Percentiles rank a stretch among this genome's conserved stretches.
phyloP scores from a whole-genome alignment of 1,140 invertebrate species.

The Thrips palmi region DNA sequence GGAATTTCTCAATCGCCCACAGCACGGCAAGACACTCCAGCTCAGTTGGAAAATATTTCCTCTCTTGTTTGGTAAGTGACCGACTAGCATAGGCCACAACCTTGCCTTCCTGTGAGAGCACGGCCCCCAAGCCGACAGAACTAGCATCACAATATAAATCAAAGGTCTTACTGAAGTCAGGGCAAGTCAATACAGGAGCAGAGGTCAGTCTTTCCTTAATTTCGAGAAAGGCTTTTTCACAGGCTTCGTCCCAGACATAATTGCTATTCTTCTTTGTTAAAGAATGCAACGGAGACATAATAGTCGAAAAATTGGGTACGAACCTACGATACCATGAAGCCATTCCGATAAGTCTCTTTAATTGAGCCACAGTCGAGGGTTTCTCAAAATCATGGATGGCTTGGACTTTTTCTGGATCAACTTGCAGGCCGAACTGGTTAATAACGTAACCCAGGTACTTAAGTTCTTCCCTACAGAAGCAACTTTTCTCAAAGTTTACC shows the following conservation, averaged over 20 bases:
- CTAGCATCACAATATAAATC: slow-evolving; percentile 18
- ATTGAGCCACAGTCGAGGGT: slow-evolving; percentile 14
- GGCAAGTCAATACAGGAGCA: slow-evolving; percentile 14
- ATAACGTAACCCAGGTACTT: slow-evolving; percentile 9
- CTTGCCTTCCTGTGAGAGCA: slow-evolving; percentile 17
- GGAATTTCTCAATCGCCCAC: slow-evolving; percentile 21
- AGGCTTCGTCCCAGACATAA: slow-evolving; percentile 8
- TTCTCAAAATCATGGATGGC: slow-evolving; percentile 18
- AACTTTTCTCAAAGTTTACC: slow-evolving; percentile 16
- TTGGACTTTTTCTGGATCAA: slow-evolving; percentile 12
- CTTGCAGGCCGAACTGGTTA: background rate
- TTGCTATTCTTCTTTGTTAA: slow-evolving; percentile 16
- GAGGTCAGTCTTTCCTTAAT: slow-evolving; percentile 16
- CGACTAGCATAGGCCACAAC: slow-evolving; percentile 25
- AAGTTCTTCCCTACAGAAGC: slow-evolving; percentile 16
- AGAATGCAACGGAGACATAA: slow-evolving; percentile 17
- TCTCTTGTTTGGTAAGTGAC: slow-evolving; percentile 20
- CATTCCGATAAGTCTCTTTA: slow-evolving; percentile 17
- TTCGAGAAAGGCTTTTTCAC: slow-evolving; percentile 13
- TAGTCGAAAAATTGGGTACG: slow-evolving; percentile 17
- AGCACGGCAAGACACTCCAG: slow-evolving; percentile 25
- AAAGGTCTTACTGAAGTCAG: slow-evolving; percentile 16
- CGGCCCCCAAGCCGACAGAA: slow-evolving; percentile 16
- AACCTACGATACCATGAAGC: slow-evolving; percentile 19
- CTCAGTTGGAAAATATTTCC: slow-evolving; percentile 26